Conservation (phyloP, 1,140 invertebrate species). For the Drosophila neocordata region DNA sequence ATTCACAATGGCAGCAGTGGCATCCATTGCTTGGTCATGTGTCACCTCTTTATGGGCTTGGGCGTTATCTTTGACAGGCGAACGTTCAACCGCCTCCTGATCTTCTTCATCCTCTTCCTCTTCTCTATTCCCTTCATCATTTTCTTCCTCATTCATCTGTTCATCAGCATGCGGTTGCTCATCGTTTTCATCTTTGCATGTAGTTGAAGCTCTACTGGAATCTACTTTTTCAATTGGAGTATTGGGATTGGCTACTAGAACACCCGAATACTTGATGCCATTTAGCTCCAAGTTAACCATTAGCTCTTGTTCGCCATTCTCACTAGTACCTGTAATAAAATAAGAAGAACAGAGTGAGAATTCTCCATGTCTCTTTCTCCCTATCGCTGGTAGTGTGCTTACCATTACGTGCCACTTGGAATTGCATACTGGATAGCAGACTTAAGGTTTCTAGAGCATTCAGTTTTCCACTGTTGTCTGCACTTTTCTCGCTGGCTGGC, state of each 20-base stretch:
- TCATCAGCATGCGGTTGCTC: neutral
- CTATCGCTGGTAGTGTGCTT: slow-evolving; percentile 56
- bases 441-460: slow-evolving; percentile 68
- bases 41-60: slow-evolving; percentile 29
- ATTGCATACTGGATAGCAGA: slow-evolving; percentile 87
- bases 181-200: slow-evolving; percentile 15
- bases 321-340: slow-evolving; percentile 85
- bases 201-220: slow-evolving; percentile 16
- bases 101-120: slow-evolving; percentile 26
- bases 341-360: neutral
- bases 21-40: slow-evolving; percentile 39
- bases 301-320: slow-evolving; percentile 92
- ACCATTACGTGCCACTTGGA: slow-evolving; percentile 96
- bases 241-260: slow-evolving; percentile 89
- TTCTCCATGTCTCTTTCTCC: neutral
- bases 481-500: slow-evolving; percentile 7
- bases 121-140: slow-evolving; percentile 14
- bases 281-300: slow-evolving; percentile 98
- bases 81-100: slow-evolving; percentile 28
- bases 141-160: slow-evolving; percentile 28
- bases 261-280: slow-evolving; percentile 94
- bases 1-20: slow-evolving; percentile 45
- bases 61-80: slow-evolving; percentile 28
- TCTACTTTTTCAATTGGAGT: slow-evolving; percentile 56
- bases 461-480: slow-evolving; percentile 33